Conservation (phyloP, 2,797 vertebrate genomes). For the Tenualosa ilisha region DNA sequence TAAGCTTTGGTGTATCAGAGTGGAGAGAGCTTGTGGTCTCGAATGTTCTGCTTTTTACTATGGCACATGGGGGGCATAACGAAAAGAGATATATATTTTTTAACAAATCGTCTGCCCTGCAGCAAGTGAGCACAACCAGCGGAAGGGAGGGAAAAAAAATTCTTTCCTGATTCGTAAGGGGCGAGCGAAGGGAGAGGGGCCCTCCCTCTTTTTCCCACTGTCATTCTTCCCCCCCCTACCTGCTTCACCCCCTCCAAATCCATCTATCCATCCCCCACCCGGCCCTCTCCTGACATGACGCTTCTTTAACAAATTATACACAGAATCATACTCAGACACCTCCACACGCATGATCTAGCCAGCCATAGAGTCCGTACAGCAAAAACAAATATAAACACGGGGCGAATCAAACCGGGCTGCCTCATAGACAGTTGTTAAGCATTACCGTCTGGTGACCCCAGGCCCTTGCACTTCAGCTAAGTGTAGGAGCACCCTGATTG, state of each 20-base stretch:
- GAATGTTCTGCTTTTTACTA: no score
- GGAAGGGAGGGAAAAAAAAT: constrained; percentile 58
- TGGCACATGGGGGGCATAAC: no score
- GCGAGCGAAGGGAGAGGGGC: constrained; percentile 39
- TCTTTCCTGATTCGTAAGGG: constrained; percentile 75
- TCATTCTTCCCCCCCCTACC: constrained; percentile 41
- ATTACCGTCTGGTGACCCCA: constrained; percentile 75
- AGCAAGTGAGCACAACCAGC: constrained; percentile 52
- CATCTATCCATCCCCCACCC: constrained; percentile 52
- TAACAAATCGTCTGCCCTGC: constrained; percentile 45
- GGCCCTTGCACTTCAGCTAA: constrained; percentile 78
- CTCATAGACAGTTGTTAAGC: constrained; percentile 70
- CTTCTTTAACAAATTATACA: constrained; percentile 76
- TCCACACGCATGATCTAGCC: constrained; percentile 70
- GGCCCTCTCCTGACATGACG: constrained; percentile 35
- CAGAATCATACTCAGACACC: constrained; percentile 68
- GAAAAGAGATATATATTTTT: no score
- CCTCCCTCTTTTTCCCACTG: constrained; percentile 63
- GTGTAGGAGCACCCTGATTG: constrained; percentile 88
- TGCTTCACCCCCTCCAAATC: not conserved
- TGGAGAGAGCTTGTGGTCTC: not conserved
- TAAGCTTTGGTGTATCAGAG: not conserved
- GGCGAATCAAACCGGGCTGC: constrained; percentile 66
- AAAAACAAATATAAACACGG: constrained; percentile 80
- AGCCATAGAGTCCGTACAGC: constrained; percentile 65